phyloP scores from a whole-genome alignment of 2,113 vertebrate genomes.

The Poecilia latipinna region DNA sequence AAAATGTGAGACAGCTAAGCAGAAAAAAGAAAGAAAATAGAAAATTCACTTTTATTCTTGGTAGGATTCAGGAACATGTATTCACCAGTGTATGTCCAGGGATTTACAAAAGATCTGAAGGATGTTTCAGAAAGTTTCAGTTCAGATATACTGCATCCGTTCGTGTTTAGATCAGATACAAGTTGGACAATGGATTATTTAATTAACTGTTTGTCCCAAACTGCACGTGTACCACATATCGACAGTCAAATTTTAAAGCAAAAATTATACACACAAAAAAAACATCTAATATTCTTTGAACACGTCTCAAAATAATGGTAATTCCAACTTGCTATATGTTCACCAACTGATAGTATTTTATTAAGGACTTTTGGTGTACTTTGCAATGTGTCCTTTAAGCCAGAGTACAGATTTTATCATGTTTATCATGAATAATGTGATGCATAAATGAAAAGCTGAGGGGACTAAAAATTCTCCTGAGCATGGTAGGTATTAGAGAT shows the following conservation, averaged over 20 bases:
- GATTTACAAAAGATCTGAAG: no score
- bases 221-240: not conserved
- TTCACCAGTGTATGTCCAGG: not conserved
- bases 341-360: not conserved
- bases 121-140: not conserved
- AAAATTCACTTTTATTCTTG: no score
- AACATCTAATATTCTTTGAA: not conserved
- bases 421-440: conserved; percentile 4
- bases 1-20: not conserved
- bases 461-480: not conserved
- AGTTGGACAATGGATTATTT: not conserved
- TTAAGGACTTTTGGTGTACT: not conserved
- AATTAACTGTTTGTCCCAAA: not conserved
- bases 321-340: not conserved
- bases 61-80: not conserved
- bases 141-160: not conserved
- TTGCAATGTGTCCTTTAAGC: conserved; percentile 1
- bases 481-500: conserved; percentile 5
- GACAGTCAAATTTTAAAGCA: not conserved
- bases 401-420: not conserved
- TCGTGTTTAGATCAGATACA: conserved; percentile 16
- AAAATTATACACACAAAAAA: not conserved
- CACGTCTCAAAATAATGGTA: not conserved
- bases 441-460: conserved; percentile 9
- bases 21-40: conserved; percentile 4